Base-by-base conservation (phyloP, 2,113 vertebrate species). In the Paedocypris sp. region DNA sequence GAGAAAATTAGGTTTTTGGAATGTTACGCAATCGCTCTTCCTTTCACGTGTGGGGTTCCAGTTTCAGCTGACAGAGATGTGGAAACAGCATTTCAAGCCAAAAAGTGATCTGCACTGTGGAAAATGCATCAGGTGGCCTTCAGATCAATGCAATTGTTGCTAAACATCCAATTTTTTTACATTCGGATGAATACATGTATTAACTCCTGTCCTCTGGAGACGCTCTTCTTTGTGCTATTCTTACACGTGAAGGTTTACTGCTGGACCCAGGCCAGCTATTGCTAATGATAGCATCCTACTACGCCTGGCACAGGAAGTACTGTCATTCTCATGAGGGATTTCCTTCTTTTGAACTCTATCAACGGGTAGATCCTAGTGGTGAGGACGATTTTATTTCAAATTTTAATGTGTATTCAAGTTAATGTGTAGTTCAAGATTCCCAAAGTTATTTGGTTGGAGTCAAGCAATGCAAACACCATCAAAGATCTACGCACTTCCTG, bases 301-400 rank as follows among this genome's bases (percentile, higher is more conserved):
- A 35, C 5, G 10, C 63, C 68, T 54, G 64, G 62, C 32, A 75
- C 49, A 73, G 77, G 72, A 82, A 75, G 54, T 46, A 8, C 42
- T 19, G 36, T 57, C 52, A 50, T 56, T 71, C 51, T 54, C 70
- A 65, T 47, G 59, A 68, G 68, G 60, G 61, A 69, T 64, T 80
- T 79, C 77, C 73, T 73, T 64, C 74, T 75, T 80, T 81, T 77
- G 60, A 74, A 28, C 29, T 5, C 19, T 15, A 36, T 78, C 71
- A n/a, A n/a, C n/a, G n/a, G n/a, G n/a, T n/a, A n/a, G n/a, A n/a
- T n/a, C n/a, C n/a, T n/a, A n/a, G n/a, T n/a, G n/a, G n/a, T n/a
- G n/a, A n/a, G n/a, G n/a, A n/a, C n/a, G n/a, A n/a, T n/a, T n/a
- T n/a, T n/a, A n/a, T n/a, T n/a, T n/a, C n/a, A n/a, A n/a, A n/a